phyloP scores from a whole-genome alignment of 2,888 invertebrate genomes.

The Polyploca ridens region DNA sequence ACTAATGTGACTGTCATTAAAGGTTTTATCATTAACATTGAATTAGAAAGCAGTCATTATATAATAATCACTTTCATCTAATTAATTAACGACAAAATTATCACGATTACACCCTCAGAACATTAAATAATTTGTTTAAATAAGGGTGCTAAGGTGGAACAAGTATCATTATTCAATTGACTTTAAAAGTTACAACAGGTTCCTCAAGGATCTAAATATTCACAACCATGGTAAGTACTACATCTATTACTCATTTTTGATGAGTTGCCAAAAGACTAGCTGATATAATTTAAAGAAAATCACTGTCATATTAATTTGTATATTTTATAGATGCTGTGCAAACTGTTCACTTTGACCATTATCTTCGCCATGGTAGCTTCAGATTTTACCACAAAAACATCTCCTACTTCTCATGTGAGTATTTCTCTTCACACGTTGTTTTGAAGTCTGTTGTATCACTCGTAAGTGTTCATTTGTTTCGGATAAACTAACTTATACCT shows the following conservation, averaged over 20 bases:
- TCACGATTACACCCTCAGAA: background rate
- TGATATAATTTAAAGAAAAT: background rate
- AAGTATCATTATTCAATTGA: background rate
- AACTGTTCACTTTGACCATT: slow-evolving; percentile 28
- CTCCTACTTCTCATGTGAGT: slow-evolving; percentile 16
- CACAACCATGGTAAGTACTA: background rate
- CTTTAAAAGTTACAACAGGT: background rate
- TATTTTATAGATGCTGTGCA: slow-evolving; percentile 31
- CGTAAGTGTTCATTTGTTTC: background rate
- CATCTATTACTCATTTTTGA: background rate
- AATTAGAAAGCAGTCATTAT: background rate
- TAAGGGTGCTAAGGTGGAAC: background rate
- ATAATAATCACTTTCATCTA: background rate
- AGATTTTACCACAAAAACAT: slow-evolving; percentile 7
- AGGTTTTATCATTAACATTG: background rate
- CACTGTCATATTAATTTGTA: too few species aligned
- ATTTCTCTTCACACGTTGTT: background rate
- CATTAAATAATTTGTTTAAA: background rate
- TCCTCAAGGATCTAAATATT: background rate
- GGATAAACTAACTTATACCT: too few species aligned
- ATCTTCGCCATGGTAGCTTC: slow-evolving; percentile 19
- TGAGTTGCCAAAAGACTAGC: background rate
- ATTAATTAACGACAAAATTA: background rate
- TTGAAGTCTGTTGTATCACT: background rate
- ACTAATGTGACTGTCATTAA: background rate